phyloP scores from a whole-genome alignment of 2,797 vertebrate species.

The Antrozous pallidus region DNA sequence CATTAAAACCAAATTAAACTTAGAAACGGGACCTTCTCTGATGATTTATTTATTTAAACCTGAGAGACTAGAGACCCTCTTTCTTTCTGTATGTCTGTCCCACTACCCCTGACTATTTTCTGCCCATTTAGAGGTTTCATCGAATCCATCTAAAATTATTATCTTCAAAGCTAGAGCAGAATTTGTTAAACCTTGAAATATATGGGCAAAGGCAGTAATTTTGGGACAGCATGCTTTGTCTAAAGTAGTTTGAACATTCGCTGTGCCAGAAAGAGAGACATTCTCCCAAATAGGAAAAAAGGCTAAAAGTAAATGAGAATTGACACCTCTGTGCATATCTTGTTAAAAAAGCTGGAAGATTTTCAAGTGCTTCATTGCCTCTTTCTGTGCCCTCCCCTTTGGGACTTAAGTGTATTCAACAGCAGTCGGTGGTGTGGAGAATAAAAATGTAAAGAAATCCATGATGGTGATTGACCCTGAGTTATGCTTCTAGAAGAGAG shows the following conservation, averaged over 20 bases:
- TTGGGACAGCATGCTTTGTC: constrained; percentile 4
- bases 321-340: constrained; percentile 22
- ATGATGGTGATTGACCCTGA: constrained; percentile 1
- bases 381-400: neutral
- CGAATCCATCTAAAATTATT: constrained; percentile 42
- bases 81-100: constrained; percentile 6
- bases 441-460: neutral
- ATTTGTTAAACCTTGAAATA: constrained; percentile 43
- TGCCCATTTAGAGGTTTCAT: constrained; percentile 42
- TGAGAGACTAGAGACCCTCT: neutral
- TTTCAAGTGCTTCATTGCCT: neutral
- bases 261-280: neutral
- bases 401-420: neutral
- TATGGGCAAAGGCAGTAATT: constrained; percentile 46
- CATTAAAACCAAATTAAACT: constrained; percentile 78
- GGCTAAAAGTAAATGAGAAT: constrained; percentile 20
- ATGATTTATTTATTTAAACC: constrained; percentile 68
- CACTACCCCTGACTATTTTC: neutral
- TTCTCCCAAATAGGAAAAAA: neutral
- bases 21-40: constrained; percentile 38
- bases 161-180: constrained; percentile 17
- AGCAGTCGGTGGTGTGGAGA: neutral
- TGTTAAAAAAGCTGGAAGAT: neutral
- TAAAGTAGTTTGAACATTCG: constrained; percentile 23
- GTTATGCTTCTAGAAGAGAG: constrained; percentile 7